phyloP scores from a whole-genome alignment of 2,797 vertebrate genomes.

The Gymnothorax reevesii region DNA sequence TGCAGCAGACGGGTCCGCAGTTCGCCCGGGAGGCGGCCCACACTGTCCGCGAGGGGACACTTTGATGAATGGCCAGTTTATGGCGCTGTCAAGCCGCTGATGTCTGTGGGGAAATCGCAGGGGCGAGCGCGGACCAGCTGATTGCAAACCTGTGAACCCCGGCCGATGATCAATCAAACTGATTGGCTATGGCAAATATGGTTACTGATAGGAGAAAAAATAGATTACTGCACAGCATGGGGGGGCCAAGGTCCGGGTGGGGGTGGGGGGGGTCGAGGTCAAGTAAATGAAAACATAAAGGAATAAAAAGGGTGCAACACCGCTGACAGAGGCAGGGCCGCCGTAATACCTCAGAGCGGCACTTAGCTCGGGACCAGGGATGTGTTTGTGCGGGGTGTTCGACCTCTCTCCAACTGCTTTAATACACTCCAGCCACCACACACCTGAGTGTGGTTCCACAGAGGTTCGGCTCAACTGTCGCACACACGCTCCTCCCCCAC shows the following conservation, averaged over 20 bases:
- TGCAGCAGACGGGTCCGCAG: slow-evolving; percentile 8
- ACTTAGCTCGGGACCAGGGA: neutral
- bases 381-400: neutral
- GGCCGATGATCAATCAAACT: slow-evolving; percentile 90
- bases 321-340: slow-evolving; percentile 68
- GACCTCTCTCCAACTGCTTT: slow-evolving; percentile 5
- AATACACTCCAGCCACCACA: neutral
- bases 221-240: slow-evolving; percentile 61
- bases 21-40: neutral
- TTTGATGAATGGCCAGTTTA: slow-evolving; percentile 94
- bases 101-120: slow-evolving; percentile 83
- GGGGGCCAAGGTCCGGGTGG: slow-evolving; percentile 38
- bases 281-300: slow-evolving; percentile 76
- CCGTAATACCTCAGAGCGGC: slow-evolving; percentile 71
- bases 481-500: neutral
- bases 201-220: slow-evolving; percentile 81
- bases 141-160: slow-evolving; percentile 84
- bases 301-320: slow-evolving; percentile 57
- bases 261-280: slow-evolving; percentile 61
- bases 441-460: neutral
- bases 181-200: slow-evolving; percentile 88
- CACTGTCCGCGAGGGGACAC: slow-evolving; percentile 72
- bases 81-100: slow-evolving; percentile 83
- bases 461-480: neutral
- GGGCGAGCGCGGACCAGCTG: slow-evolving; percentile 76